Evolutionary conservation across 2,888 invertebrate species (phyloP), one percentile per base, ranked within the genome.

Genomic region (Trichogramma dendrolimi): DNA sequence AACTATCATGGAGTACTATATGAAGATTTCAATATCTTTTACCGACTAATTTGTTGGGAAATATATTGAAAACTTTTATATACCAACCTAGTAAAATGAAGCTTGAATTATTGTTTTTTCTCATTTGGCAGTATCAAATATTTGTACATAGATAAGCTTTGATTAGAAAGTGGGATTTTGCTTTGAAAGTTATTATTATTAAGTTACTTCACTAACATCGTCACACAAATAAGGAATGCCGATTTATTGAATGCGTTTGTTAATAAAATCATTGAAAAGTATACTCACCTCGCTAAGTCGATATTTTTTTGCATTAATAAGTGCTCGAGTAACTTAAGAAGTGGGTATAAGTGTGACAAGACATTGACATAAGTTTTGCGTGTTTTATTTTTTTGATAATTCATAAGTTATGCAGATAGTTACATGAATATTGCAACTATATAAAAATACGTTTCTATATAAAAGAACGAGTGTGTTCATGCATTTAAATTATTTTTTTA

Each of bases 311-410:
- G 47, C 56, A 64, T 59, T 60, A 62, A 65, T 55, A 60, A 64
- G 61, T 61, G 58, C 66, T 63, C 59, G 71, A 70, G 74, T 70
- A 69, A 71, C 72, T 74, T 74, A 68, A 69, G 73, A 73, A 74
- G 73, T 74, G 70, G 73, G 72, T 68, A 71, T 75, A 77, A 78
- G 78, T 79, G 78, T 79, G 79, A 79, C 78, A 79, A 79, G 79
- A 75, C 73, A 74, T 77, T 57, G 42, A 11, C n/a, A 41, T 52
- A 10, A 6, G 38, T 51, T 53, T 42, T 11, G 44, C 42, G 14
- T 44, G 11, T 44, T n/a, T 44, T 51, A 5, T 11, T 53, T 10
- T 48, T 10, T 48, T 54, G 27, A 49, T 48, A 41, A 48, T 46
- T 51, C 40, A 7, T 14, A 38, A 51, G 40, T 27, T 38, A 38